Percentiles rank a stretch among this genome's conserved stretches.
These are phyloP conservation scores for Musca domestica DNA, from an alignment of 1,140 invertebrate species.

Conservation along the genomic window DNA sequence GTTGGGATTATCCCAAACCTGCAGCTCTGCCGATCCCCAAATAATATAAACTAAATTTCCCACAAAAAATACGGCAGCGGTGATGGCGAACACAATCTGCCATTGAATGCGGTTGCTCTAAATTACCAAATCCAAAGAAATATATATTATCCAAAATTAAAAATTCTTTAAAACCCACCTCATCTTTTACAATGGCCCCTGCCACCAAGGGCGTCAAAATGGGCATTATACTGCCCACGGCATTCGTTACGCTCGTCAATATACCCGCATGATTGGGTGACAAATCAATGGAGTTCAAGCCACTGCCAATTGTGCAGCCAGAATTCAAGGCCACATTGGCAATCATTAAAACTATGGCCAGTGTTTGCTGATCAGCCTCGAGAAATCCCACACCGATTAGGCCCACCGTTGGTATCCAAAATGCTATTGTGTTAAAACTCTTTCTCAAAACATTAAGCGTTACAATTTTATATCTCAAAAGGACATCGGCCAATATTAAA, in stretches of 20 bases:
- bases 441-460: constrained; percentile 58
- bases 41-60: constrained; percentile 38
- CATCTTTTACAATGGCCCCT: constrained; percentile 62
- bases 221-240: constrained; percentile 67
- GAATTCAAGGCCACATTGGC: constrained; percentile 75
- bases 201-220: constrained; percentile 68
- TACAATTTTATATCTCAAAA: constrained; percentile 33
- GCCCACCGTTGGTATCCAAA: constrained; percentile 61
- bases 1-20: constrained; percentile 77
- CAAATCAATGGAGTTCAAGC: constrained; percentile 71
- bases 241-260: constrained; percentile 69
- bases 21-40: constrained; percentile 78
- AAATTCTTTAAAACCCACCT: constrained; percentile 51
- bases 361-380: constrained; percentile 51
- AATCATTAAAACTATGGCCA: constrained; percentile 64
- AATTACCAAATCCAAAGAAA: neutral
- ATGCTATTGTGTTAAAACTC: constrained; percentile 64
- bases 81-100: constrained; percentile 57
- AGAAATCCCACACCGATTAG: constrained; percentile 55
- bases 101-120: constrained; percentile 79
- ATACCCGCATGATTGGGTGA: constrained; percentile 75
- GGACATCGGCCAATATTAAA: constrained; percentile 24
- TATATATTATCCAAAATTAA: too few species aligned
- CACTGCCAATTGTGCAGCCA: constrained; percentile 69
- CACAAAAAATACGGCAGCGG: constrained; percentile 38